Percentiles rank a stretch among this genome's conserved stretches.
These are phyloP conservation scores for Epinotia brunnichana DNA, from an alignment of 2,888 invertebrate species.

Conservation along the genomic window DNA sequence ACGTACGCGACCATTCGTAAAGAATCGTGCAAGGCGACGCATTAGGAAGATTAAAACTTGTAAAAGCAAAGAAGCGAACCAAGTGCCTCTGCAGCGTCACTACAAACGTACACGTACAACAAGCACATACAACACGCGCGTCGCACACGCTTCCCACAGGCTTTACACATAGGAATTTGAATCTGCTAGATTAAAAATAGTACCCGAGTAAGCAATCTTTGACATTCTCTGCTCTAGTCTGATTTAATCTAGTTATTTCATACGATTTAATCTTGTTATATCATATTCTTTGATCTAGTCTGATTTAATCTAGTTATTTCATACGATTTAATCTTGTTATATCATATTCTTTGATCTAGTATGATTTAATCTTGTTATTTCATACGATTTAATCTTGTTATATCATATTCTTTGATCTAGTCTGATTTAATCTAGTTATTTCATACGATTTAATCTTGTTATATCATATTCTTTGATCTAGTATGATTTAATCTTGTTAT, in stretches of 20 bases:
- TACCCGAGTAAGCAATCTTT: slow-evolving; percentile 14
- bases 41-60: slow-evolving; percentile 82
- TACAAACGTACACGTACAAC: slow-evolving; percentile 44
- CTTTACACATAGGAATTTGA: slow-evolving; percentile 40
- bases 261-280: neutral
- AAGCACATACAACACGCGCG: slow-evolving; percentile 39
- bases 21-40: slow-evolving; percentile 70
- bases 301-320: neutral
- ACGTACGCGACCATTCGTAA: slow-evolving; percentile 65
- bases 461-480: slow-evolving; percentile 8
- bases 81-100: slow-evolving; percentile 50
- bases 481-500: neutral
- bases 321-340: neutral
- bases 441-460: neutral
- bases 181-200: slow-evolving; percentile 34
- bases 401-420: too few species aligned
- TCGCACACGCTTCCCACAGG: slow-evolving; percentile 44
- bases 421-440: neutral
- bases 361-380: neutral
- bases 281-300: too few species aligned
- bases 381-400: neutral
- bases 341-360: too few species aligned
- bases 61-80: slow-evolving; percentile 72
- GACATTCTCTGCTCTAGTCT: slow-evolving; percentile 10
- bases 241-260: neutral